Percentiles rank a stretch among this genome's conserved stretches.
phyloP scores from a whole-genome alignment of 2,113 vertebrate genomes.

The Nothocercus julius region DNA sequence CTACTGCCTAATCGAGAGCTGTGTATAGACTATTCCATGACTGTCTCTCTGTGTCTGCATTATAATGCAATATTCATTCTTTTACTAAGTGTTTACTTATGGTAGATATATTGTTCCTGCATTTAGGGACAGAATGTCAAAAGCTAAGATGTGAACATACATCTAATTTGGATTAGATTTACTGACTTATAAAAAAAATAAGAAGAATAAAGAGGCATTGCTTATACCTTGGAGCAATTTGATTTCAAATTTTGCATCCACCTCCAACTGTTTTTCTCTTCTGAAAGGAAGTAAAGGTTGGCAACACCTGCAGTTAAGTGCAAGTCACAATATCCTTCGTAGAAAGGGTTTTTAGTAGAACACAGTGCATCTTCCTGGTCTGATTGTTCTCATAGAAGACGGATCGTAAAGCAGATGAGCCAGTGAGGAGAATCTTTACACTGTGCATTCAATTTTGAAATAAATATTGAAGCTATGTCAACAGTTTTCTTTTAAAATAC shows the following conservation, averaged over 20 bases:
- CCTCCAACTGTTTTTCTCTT: not conserved
- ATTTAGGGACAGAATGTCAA: not conserved
- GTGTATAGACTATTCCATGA: not conserved
- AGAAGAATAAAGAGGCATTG: not conserved
- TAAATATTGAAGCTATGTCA: not conserved
- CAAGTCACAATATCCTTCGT: not conserved
- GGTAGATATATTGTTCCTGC: not conserved
- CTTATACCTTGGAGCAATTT: not conserved
- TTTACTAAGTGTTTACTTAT: not conserved
- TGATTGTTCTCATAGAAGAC: not conserved
- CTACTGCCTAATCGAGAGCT: not conserved
- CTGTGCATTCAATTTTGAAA: not conserved
- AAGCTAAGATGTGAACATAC: not conserved
- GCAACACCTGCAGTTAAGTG: not conserved
- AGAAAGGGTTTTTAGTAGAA: not conserved
- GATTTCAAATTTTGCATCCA: not conserved
- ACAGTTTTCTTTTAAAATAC: not conserved
- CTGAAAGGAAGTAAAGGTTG: not conserved
- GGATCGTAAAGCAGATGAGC: not conserved
- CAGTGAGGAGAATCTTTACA: not conserved
- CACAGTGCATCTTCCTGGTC: not conserved
- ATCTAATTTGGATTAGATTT: not conserved
- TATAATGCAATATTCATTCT: not conserved
- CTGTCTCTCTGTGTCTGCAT: not conserved
- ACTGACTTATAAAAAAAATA: not conserved